Base-by-base conservation (phyloP, 2,888 invertebrate genomes). In the Pimpla rufipes region DNA sequence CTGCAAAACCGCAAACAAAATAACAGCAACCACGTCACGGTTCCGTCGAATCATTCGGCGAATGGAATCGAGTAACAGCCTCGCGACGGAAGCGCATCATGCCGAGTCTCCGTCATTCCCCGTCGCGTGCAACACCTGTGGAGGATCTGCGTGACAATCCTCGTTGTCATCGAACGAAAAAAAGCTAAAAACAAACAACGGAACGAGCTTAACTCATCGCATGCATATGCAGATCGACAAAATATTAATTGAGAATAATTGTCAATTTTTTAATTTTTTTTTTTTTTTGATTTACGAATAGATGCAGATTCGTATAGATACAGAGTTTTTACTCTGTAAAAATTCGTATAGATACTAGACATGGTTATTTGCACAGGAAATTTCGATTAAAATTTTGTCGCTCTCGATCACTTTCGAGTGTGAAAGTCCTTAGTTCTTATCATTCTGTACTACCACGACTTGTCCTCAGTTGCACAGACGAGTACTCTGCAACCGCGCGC, bases 1-100 rank as follows among this genome's bases (percentile, higher is more conserved):
- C 73, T 93, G 85, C 94, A 85, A 89, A 93, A 93, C 92, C 94
- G 89, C 92, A 94, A 90, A 88, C 94, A 89, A 93, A 95, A 93
- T 77, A 90, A 93, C 88, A 90, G 91, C 84, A 92, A 93, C 83
- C 89, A 92, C 87, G 80, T 86, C 84, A 85, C 87, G 45, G 76
- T 86, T 64, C 75, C 90, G 16, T 75, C 88, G 21, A 89, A 84
- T 79, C 85, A 89, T 47, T 85, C 92, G 11, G 62, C 89, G 52
- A 92, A 92, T 71, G 92, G 92, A 71, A 92, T 91, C 82, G 92
- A 93, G 84, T 90, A 87, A 88, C 74, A 62, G 73, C 5, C 16
- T n/a, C 40, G n/a, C 10, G 40, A 16, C 52, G 47, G 35, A 52
- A 47, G 13, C 40, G 16, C 29, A 37, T 16, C 52, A 40, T 18